phyloP scores from a whole-genome alignment of 2,888 invertebrate genomes.

The Lottia gigantea region DNA sequence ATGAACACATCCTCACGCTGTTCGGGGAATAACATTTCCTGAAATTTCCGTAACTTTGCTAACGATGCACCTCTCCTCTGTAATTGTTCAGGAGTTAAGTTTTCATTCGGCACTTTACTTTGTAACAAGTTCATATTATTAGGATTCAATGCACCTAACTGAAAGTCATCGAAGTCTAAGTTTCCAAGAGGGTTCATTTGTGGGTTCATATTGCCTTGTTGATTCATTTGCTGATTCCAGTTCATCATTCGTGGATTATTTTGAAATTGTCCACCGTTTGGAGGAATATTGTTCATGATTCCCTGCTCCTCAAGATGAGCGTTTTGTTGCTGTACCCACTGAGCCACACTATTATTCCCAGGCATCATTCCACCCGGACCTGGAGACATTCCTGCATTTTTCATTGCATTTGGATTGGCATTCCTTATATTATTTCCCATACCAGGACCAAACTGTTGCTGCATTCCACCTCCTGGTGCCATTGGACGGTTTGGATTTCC shows the following conservation, averaged over 20 bases:
- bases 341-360: slow-evolving; percentile 52
- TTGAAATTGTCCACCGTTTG: slow-evolving; percentile 23
- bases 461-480: slow-evolving; percentile 1
- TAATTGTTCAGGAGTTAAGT: slow-evolving; percentile 93
- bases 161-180: slow-evolving; percentile 39
- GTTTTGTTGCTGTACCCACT: slow-evolving; percentile 66
- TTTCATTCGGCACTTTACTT: slow-evolving; percentile 75
- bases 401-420: slow-evolving; percentile 42
- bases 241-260: slow-evolving; percentile 38
- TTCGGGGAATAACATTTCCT: slow-evolving; percentile 86
- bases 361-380: slow-evolving; percentile 39
- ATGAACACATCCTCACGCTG: slow-evolving; percentile 33
- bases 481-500: slow-evolving; percentile 71
- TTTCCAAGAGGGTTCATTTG: slow-evolving; percentile 18
- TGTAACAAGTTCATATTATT: slow-evolving; percentile 53
- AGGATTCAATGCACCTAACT: slow-evolving; percentile 43
- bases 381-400: slow-evolving; percentile 38
- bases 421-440: not conserved
- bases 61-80: slow-evolving; percentile 93
- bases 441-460: not conserved
- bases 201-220: slow-evolving; percentile 14
- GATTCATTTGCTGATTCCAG: slow-evolving; percentile 24
- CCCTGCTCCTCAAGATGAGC: slow-evolving; percentile 56
- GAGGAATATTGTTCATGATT: slow-evolving; percentile 36
- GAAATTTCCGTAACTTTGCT: slow-evolving; percentile 90